Evolutionary conservation across 2,888 invertebrate species (phyloP).

Genomic region (Augochlorella aurata): DNA sequence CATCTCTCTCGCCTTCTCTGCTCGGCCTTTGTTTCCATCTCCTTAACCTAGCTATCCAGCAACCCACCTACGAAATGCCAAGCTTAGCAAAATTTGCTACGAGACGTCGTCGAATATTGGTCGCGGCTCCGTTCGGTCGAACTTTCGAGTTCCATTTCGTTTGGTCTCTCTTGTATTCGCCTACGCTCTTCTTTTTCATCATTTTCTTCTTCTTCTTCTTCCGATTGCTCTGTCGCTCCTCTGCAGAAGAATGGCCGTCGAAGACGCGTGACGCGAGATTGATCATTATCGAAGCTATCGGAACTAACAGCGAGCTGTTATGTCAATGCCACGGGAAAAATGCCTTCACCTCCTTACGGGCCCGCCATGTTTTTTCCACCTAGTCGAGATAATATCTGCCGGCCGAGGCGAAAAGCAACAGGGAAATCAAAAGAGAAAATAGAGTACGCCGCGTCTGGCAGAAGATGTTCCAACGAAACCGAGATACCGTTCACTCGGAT

Average conservation of each 20-base stretch:
- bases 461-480: too few relatives aligned
- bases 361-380: not conserved
- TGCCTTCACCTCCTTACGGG: not conserved
- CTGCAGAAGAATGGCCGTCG: not conserved
- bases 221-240: not conserved
- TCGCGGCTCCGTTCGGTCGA: not conserved
- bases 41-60: conserved; percentile 27
- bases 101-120: not conserved
- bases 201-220: not conserved
- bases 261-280: not conserved
- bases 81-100: conserved; percentile 17
- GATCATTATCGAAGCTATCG: conserved; percentile 7
- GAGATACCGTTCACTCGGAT: too few relatives aligned
- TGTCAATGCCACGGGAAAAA: conserved; percentile 12
- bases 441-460: too few relatives aligned
- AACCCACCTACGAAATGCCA: conserved; percentile 19
- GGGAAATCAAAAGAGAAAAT: too few relatives aligned
- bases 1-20: not conserved
- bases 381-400: not conserved
- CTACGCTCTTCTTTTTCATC: not conserved
- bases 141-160: conserved; percentile 9
- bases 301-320: not conserved
- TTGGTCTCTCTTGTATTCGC: not conserved
- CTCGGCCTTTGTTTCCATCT: conserved; percentile 26
- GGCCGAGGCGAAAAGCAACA: not conserved